Evolutionary conservation across 2,113 vertebrate species (phyloP).

Genomic region (Procapra przewalskii): DNA sequence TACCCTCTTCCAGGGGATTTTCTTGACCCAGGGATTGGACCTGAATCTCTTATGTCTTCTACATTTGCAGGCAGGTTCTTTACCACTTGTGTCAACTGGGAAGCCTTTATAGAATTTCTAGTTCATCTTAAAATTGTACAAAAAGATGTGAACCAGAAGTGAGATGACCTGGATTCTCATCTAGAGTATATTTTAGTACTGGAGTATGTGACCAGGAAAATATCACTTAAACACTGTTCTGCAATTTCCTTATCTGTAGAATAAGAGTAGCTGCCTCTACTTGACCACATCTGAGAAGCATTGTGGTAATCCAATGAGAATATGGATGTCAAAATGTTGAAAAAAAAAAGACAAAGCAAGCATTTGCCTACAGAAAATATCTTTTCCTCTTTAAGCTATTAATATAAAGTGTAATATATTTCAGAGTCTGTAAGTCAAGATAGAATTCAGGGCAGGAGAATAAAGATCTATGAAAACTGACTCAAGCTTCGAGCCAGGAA

Average conservation of each 20-base stretch:
- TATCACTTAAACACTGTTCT: neutral
- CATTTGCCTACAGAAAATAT: neutral
- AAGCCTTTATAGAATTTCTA: neutral
- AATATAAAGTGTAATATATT: neutral
- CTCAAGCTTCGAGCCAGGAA: neutral
- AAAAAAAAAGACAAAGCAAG: neutral
- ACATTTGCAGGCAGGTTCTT: neutral
- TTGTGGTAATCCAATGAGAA: neutral
- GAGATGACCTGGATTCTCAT: neutral
- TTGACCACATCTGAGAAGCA: neutral
- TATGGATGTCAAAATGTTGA: neutral
- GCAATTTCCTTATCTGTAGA: neutral
- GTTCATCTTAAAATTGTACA: neutral
- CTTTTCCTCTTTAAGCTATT: neutral
- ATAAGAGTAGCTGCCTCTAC: neutral
- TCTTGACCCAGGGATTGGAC: neutral
- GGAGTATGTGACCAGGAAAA: neutral
- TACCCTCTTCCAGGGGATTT: neutral
- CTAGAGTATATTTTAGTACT: neutral
- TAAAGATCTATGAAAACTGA: neutral
- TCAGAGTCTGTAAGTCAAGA: neutral
- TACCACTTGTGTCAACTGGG: neutral
- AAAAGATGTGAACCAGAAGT: neutral
- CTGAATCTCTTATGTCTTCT: neutral
- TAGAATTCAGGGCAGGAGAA: neutral